phyloP scores from a whole-genome alignment of 2,113 vertebrate genomes.

The Sylvia atricapilla region DNA sequence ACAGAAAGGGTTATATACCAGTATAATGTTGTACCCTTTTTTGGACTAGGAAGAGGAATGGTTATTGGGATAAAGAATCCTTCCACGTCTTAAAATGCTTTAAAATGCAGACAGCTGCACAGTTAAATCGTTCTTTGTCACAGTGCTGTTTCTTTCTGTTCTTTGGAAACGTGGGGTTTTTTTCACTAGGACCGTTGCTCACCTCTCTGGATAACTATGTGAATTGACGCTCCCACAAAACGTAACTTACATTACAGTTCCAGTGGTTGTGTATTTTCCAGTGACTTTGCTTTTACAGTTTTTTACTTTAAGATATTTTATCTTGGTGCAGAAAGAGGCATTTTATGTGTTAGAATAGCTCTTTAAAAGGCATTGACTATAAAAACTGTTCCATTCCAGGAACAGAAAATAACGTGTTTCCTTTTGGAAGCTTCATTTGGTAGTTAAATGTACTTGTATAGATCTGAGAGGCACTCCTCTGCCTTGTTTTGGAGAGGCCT shows the following conservation, averaged over 20 bases:
- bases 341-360: neutral
- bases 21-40: neutral
- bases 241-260: neutral
- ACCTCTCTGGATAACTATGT: neutral
- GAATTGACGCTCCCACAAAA: neutral
- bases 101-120: neutral
- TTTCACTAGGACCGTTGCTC: neutral
- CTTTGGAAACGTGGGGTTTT: neutral
- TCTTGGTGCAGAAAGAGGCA: neutral
- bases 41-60: neutral
- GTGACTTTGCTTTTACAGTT: neutral
- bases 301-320: neutral
- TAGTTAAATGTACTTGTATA: neutral
- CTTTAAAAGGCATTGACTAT: neutral
- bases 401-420: neutral
- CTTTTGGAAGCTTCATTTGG: neutral
- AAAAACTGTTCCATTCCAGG: neutral
- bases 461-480: neutral
- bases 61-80: neutral
- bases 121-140: neutral
- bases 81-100: neutral
- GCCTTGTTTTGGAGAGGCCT: neutral
- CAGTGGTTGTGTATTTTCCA: neutral
- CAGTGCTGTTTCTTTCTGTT: neutral
- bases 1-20: neutral